These are phyloP conservation scores for Chloroclysta siterata DNA, from an alignment of 2,888 invertebrate genomes.

Conservation along the genomic window DNA sequence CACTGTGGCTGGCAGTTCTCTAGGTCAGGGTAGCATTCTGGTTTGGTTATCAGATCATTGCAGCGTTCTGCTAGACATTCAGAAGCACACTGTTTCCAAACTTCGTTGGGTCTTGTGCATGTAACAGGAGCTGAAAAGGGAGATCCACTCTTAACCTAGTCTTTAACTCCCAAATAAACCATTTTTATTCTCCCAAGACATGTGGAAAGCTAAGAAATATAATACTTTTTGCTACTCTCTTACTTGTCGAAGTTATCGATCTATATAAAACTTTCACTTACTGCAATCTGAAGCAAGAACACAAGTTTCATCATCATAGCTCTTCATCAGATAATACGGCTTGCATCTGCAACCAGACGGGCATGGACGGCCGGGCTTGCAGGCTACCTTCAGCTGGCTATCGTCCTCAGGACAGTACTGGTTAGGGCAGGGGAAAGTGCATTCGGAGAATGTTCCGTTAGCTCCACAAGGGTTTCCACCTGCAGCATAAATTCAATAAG, in stretches of 20 bases:
- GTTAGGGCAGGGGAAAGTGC: constrained; percentile 51
- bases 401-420: constrained; percentile 55
- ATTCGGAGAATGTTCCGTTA: constrained; percentile 52
- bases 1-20: constrained; percentile 49
- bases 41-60: constrained; percentile 33
- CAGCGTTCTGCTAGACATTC: constrained; percentile 49
- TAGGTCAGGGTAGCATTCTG: constrained; percentile 28
- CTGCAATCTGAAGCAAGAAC: constrained; percentile 53
- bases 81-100: constrained; percentile 45
- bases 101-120: constrained; percentile 49
- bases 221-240: not conserved
- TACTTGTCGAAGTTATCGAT: not conserved
- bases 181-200: too few relatives aligned
- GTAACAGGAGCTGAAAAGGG: constrained; percentile 43
- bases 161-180: too few relatives aligned
- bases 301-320: constrained; percentile 47
- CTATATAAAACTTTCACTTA: not conserved
- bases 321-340: constrained; percentile 46
- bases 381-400: constrained; percentile 42
- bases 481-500: constrained; percentile 26
- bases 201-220: too few relatives aligned
- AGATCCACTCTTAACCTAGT: not conserved
- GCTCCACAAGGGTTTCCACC: constrained; percentile 54
- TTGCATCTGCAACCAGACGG: constrained; percentile 57
- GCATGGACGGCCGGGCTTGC: constrained; percentile 50